Evolutionary conservation across 2,113 vertebrate species (phyloP).

Genomic region (Prolemur simus): DNA sequence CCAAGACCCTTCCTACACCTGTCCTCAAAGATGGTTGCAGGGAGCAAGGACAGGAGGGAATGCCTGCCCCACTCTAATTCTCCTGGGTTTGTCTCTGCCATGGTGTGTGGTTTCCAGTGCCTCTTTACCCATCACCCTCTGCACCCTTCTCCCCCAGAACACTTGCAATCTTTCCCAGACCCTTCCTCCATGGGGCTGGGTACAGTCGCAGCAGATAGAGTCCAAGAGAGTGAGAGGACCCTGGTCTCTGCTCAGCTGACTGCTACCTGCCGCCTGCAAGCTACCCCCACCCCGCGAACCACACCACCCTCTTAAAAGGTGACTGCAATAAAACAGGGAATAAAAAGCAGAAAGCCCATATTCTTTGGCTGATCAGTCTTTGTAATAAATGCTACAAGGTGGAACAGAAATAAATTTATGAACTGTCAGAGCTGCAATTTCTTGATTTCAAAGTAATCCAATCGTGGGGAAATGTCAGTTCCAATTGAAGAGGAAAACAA

Average conservation of each 20-base stretch:
- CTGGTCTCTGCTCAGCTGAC: not conserved
- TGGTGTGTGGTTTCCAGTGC: not conserved
- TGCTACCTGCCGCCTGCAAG: not conserved
- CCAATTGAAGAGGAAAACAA: constrained; percentile 56
- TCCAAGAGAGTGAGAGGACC: not conserved
- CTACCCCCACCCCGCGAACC: not conserved
- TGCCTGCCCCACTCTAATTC: not conserved
- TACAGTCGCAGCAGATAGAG: not conserved
- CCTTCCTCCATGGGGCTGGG: not conserved
- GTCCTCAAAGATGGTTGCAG: not conserved
- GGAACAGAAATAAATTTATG: constrained; percentile 64
- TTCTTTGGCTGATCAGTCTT: constrained; percentile 49
- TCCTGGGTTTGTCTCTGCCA: not conserved
- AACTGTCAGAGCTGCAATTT: constrained; percentile 49
- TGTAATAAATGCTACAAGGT: constrained; percentile 63
- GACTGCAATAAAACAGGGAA: constrained; percentile 58
- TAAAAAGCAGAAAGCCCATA: constrained; percentile 33
- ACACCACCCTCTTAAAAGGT: constrained; percentile 53
- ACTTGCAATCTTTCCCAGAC: not conserved
- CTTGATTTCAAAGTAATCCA: constrained; percentile 63
- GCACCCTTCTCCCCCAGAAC: not conserved
- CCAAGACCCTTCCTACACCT: not conserved
- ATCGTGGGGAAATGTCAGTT: constrained; percentile 40
- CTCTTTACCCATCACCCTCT: not conserved
- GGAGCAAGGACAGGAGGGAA: not conserved